Conservation (phyloP, 2,797 vertebrate genomes). For the Poeciliopsis presidionis region DNA sequence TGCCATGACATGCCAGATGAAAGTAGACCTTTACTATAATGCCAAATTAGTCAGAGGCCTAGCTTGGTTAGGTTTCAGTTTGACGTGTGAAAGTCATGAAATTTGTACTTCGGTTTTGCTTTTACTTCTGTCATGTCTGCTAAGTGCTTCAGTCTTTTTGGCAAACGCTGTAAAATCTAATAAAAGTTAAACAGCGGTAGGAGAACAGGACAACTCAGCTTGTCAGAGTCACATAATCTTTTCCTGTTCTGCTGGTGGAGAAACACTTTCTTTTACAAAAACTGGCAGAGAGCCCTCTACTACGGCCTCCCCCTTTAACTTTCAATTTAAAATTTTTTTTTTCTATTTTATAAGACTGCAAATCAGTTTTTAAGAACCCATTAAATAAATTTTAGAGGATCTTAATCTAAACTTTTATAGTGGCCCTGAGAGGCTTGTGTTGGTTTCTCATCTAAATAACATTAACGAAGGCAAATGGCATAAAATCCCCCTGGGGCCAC, state of each 20-base stretch:
- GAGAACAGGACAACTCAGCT: slow-evolving; percentile 32
- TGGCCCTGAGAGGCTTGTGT: slow-evolving; percentile 25
- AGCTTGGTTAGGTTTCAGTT: slow-evolving; percentile 12
- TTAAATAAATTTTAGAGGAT: slow-evolving; percentile 35
- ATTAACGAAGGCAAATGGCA: slow-evolving; percentile 44
- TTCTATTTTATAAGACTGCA: not conserved
- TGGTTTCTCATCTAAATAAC: slow-evolving; percentile 50
- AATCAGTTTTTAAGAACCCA: slow-evolving; percentile 21
- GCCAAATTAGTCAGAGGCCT: slow-evolving; percentile 31
- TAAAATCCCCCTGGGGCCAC: slow-evolving; percentile 42
- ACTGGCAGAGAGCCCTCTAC: not conserved
- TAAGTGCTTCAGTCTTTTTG: slow-evolving; percentile 51
- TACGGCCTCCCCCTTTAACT: not conserved
- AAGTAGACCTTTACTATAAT: slow-evolving; percentile 39
- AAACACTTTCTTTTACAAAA: not conserved
- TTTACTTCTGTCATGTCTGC: slow-evolving; percentile 43
- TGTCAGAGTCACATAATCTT: slow-evolving; percentile 43
- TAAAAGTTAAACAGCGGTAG: slow-evolving; percentile 60
- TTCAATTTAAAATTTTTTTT: not conserved
- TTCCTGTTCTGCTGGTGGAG: slow-evolving; percentile 35
- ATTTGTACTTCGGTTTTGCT: slow-evolving; percentile 39
- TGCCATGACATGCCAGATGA: slow-evolving; percentile 24
- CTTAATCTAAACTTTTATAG: slow-evolving; percentile 38
- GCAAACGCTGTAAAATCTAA: slow-evolving; percentile 45
- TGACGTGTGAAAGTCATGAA: slow-evolving; percentile 26